Evolutionary conservation across 2,797 vertebrate genomes (phyloP).

Genomic region (Rallus crepitans): DNA sequence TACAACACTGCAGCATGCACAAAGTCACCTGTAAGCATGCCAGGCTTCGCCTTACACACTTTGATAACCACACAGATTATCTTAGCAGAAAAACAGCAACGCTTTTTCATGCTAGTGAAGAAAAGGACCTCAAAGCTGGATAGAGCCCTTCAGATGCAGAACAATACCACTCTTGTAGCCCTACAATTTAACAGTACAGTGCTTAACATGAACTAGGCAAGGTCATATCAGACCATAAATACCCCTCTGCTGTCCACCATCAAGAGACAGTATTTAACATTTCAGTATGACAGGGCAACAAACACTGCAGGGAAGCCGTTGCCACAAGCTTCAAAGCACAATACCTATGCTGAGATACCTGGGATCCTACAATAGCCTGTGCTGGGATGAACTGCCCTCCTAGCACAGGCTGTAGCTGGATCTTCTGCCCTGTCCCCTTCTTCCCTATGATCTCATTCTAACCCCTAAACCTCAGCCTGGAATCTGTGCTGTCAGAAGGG

Average conservation of each 20-base stretch:
- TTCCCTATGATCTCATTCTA: background rate
- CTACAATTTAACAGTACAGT: constrained; percentile 11
- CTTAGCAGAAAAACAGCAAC: background rate
- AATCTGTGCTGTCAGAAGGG: background rate
- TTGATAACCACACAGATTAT: background rate
- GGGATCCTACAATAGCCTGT: background rate
- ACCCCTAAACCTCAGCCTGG: background rate
- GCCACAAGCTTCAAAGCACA: background rate
- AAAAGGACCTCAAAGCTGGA: background rate
- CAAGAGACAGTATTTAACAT: background rate
- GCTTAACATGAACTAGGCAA: background rate
- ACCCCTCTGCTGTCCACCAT: background rate
- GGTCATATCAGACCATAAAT: background rate
- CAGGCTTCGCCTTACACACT: background rate
- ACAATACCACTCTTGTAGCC: background rate
- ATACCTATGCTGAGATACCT: background rate
- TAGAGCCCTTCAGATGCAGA: background rate
- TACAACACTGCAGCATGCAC: background rate
- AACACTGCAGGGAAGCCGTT: background rate
- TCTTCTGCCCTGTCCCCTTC: background rate
- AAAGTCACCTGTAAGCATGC: background rate
- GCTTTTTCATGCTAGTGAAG: background rate
- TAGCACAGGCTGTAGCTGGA: background rate
- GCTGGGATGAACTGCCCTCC: background rate
- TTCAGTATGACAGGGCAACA: background rate